Evolutionary conservation across 2,113 vertebrate species (phyloP).

Genomic region (Climacteris rufus): DNA sequence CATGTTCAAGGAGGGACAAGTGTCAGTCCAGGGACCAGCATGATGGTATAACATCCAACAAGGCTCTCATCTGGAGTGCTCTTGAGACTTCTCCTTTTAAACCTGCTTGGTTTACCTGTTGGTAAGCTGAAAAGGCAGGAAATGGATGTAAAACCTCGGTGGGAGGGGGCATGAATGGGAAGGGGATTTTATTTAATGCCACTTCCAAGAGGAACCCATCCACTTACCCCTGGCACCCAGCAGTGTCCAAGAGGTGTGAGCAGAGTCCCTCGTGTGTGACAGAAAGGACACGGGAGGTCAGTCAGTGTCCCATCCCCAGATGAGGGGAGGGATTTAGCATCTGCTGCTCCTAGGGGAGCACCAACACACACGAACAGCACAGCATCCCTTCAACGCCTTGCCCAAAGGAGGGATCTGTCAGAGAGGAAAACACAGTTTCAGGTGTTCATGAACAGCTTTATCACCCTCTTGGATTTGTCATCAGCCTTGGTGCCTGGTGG

Average conservation of each 20-base stretch:
- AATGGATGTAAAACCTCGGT: background rate
- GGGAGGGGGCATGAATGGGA: background rate
- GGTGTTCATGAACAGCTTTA: background rate
- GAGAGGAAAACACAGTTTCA: background rate
- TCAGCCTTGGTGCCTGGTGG: background rate
- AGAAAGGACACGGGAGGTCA: fast-evolving
- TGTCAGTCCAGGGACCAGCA: background rate
- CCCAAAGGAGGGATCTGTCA: background rate
- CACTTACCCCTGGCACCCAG: background rate
- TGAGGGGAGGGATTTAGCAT: background rate
- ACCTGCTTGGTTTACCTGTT: background rate
- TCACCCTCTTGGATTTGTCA: background rate
- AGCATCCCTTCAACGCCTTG: background rate
- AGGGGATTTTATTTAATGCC: background rate
- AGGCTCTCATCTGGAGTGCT: background rate
- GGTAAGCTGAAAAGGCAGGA: background rate
- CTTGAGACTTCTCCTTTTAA: background rate
- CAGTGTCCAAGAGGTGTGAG: background rate
- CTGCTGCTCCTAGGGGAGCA: background rate
- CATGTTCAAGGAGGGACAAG: fast-evolving
- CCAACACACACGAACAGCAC: background rate
- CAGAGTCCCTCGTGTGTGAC: background rate
- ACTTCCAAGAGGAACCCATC: background rate
- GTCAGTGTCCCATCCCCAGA: background rate
- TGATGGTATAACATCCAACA: background rate